phyloP scores from a whole-genome alignment of 2,888 invertebrate species.

The Bimastos eiseni region DNA sequence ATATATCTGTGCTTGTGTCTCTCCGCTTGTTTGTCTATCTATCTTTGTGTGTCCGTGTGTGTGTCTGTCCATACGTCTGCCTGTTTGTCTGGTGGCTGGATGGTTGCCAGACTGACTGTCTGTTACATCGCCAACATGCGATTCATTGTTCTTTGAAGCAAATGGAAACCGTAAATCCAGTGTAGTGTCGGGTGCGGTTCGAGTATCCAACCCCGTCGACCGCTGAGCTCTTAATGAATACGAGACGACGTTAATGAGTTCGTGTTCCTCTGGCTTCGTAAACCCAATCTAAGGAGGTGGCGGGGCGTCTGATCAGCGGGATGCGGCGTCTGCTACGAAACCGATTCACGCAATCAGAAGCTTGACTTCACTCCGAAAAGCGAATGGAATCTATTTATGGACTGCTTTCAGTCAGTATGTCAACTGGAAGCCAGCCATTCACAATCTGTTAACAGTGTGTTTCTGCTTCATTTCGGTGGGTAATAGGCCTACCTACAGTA shows the following conservation, averaged over 20 bases:
- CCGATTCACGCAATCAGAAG: background rate
- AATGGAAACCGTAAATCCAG: background rate
- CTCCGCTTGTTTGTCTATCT: background rate
- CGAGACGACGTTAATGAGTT: background rate
- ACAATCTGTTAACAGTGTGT: background rate
- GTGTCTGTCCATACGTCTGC: background rate
- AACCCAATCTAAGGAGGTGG: background rate
- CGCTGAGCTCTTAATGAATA: background rate
- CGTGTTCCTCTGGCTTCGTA: background rate
- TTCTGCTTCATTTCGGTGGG: background rate
- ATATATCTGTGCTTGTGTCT: too few species aligned
- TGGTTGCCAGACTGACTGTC: background rate
- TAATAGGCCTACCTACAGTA: too few species aligned
- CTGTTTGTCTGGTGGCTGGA: background rate
- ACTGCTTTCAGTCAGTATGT: background rate
- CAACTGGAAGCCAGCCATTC: background rate
- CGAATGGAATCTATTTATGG: background rate
- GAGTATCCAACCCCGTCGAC: background rate
- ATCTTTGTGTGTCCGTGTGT: background rate
- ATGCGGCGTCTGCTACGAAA: background rate
- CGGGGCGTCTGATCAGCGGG: slow-evolving; percentile 13
- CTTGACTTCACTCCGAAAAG: background rate
- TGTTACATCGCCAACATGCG: background rate
- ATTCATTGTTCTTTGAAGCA: background rate
- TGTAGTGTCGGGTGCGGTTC: background rate